These are phyloP conservation scores for Aphaenogaster floridana DNA, from an alignment of 1,140 invertebrate genomes.

Conservation along the genomic window DNA sequence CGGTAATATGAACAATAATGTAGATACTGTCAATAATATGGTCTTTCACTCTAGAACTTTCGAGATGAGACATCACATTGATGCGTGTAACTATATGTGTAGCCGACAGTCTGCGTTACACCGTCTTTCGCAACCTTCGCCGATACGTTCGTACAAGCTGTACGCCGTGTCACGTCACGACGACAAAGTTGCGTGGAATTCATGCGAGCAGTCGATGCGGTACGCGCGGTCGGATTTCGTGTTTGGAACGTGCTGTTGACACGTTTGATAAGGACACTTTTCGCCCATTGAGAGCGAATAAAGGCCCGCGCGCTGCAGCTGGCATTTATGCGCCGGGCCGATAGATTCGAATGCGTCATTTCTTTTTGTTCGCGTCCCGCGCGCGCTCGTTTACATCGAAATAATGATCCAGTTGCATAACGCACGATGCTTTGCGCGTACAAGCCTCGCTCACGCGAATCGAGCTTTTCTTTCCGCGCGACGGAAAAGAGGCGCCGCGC, in stretches of 20 bases:
- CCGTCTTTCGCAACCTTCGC: neutral
- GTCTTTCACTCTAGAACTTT: neutral
- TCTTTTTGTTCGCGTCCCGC: conserved; percentile 6
- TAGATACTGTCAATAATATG: neutral
- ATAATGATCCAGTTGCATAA: conserved; percentile 50
- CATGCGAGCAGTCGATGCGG: neutral
- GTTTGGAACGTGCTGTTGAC: conserved; percentile 38
- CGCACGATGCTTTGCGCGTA: neutral
- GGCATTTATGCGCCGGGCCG: conserved; percentile 31
- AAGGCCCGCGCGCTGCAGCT: conserved; percentile 28
- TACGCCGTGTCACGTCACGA: neutral
- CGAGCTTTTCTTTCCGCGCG: neutral
- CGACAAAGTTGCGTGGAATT: conserved; percentile 17
- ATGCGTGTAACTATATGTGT: neutral
- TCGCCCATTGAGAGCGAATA: conserved; percentile 40
- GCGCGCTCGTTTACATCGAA: conserved; percentile 34
- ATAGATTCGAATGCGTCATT: conserved; percentile 51
- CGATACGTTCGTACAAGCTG: neutral
- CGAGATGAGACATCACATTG: neutral
- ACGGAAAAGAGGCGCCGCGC: neutral
- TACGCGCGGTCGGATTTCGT: conserved; percentile 14
- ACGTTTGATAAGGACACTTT: conserved; percentile 52
- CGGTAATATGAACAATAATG: neutral
- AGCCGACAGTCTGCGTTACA: neutral
- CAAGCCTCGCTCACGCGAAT: conserved; percentile 1